Base-by-base conservation (phyloP, 2,113 vertebrate genomes). In the Stigmatopora nigra region DNA sequence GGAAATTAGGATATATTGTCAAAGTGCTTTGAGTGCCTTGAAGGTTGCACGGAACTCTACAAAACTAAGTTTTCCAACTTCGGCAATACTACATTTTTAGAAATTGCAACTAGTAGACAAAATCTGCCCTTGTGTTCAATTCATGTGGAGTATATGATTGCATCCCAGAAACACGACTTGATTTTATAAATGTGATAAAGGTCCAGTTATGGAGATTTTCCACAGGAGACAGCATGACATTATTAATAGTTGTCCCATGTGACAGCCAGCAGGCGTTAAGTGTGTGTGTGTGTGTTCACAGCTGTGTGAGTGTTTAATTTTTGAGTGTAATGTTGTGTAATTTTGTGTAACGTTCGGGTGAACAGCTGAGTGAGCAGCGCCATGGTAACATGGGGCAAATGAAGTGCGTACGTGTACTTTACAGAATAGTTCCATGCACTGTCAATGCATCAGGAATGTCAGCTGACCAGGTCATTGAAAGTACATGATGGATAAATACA, bases 151-250 rank as follows among this genome's bases (percentile, higher is more conserved):
- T 41, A 45, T 44, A 22, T 45, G 38, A 13, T 61, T 5, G 3
- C 19, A 2, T 31, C 5, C 12, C 5, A 5, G 31, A 56, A 45
- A 12, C 1, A 56, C 45, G n/a, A 0, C 14, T 61, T 38, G 8
- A 46, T 19, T 7, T 19, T 22, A 15, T 20, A 15, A 67, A 45
- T 6, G 45, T 3, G 19, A 53, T 47, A 68, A 63, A 64, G 52
- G 57, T 31, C 61, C 44, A 64, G 73, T 62, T 68, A 66, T 81
- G 69, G 76, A 64, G 78, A 81, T 52, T 72, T 83, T 80, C 78
- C 76, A 79, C 47, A 59, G 79, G 73, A 78, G 58, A 78, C 52
- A 14, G 52, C 15, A 11, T 5, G 2, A 41, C 58, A 64, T 68
- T 78, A 78, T 80, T 66, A 65, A 72, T 74, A 81, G 78, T 72